These are phyloP conservation scores for Drosophila nannoptera DNA, from an alignment of 1,140 invertebrate species.

Conservation along the genomic window DNA sequence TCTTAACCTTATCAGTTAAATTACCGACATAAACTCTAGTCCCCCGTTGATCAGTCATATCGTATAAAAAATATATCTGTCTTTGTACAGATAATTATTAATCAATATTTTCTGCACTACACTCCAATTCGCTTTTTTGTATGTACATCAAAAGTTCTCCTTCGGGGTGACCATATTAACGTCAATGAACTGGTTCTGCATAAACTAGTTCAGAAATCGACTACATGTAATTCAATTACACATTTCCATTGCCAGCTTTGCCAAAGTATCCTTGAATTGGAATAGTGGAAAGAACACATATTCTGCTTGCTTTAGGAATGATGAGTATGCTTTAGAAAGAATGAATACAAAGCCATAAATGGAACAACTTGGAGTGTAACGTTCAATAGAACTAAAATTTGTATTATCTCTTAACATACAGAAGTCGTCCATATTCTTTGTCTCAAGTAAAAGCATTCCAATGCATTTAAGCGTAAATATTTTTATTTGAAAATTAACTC, in stretches of 20 bases:
- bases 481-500: too few relatives aligned
- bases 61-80: slow-evolving; percentile 49
- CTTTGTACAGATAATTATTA: slow-evolving; percentile 53
- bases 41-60: slow-evolving; percentile 80
- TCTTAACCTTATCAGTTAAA: slow-evolving; percentile 89
- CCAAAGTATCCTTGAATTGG: not conserved
- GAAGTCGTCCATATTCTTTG: too few relatives aligned
- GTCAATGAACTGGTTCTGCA: not conserved
- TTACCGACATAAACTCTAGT: slow-evolving; percentile 92
- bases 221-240: not conserved
- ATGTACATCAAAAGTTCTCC: slow-evolving; percentile 67
- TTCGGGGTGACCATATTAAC: slow-evolving; percentile 45
- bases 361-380: too few relatives aligned
- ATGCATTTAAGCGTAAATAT: too few relatives aligned
- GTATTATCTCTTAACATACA: too few relatives aligned
- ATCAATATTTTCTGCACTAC: slow-evolving; percentile 70
- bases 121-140: slow-evolving; percentile 58
- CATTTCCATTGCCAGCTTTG: not conserved
- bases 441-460: too few relatives aligned
- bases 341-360: too few relatives aligned
- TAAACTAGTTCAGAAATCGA: not conserved
- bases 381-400: too few relatives aligned
- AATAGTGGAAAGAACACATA: slow-evolving; percentile 1
- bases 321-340: too few relatives aligned
- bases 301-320: not conserved